Percentiles rank a stretch among this genome's conserved stretches.
Conservation (phyloP, 2,888 invertebrate genomes). For the Eledone cirrhosa region DNA sequence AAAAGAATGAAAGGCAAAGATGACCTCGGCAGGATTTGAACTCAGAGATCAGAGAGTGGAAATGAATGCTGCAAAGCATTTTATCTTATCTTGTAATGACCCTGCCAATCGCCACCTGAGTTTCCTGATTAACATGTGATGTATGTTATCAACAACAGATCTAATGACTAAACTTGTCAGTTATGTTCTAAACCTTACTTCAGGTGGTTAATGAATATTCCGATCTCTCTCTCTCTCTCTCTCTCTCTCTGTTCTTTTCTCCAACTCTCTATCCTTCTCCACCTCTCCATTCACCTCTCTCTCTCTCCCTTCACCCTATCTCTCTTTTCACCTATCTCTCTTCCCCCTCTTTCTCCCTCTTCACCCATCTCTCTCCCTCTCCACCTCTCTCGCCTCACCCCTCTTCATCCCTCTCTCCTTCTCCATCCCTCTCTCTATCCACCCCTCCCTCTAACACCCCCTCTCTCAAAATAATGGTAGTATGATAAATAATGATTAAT, state of each 20-base stretch:
- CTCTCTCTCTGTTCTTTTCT: not conserved
- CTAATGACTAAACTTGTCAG: too few relatives aligned
- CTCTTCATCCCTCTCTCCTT: not conserved
- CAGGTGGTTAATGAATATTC: too few relatives aligned
- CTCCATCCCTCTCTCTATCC: not conserved
- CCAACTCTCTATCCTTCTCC: not conserved
- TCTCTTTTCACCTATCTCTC: not conserved
- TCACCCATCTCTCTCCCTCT: not conserved
- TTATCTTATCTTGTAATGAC: too few relatives aligned
- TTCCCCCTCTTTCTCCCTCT: not conserved
- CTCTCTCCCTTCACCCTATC: not conserved
- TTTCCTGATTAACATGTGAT: too few relatives aligned
- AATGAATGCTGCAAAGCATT: too few relatives aligned
- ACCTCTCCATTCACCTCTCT: not conserved
- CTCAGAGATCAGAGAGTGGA: too few relatives aligned
- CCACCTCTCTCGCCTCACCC: not conserved
- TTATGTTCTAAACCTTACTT: too few relatives aligned
- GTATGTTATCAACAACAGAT: too few relatives aligned
- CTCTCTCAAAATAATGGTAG: not conserved
- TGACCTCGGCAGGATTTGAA: too few relatives aligned
- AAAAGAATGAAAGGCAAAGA: too few relatives aligned
- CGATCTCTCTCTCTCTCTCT: not conserved
- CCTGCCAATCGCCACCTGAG: too few relatives aligned
- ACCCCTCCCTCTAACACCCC: not conserved
- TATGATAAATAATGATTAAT: too few relatives aligned